Conservation (phyloP, 2,888 invertebrate species). For the Euproctis similis region DNA sequence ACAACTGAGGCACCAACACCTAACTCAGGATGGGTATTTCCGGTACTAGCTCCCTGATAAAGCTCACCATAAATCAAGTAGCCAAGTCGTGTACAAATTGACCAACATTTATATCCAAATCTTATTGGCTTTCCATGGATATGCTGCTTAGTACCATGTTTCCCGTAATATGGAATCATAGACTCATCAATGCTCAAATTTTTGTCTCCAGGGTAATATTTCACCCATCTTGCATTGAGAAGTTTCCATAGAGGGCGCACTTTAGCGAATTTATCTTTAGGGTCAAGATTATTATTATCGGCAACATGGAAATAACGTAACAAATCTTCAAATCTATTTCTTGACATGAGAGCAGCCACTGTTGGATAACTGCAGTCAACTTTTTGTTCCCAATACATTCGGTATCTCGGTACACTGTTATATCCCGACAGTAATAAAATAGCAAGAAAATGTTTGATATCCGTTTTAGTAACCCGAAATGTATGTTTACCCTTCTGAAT, state of each 20-base stretch:
- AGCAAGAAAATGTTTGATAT: too few species aligned
- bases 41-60: constrained; percentile 1
- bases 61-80: not conserved
- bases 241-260: constrained; percentile 22
- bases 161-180: constrained; percentile 8
- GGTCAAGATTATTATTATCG: not conserved
- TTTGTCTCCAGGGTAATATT: constrained; percentile 13
- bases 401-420: constrained; percentile 11
- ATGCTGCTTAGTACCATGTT: constrained; percentile 1
- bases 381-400: constrained; percentile 27
- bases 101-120: not conserved
- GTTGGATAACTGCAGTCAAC: constrained; percentile 22
- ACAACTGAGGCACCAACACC: not conserved
- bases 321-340: constrained; percentile 28
- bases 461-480: too few species aligned
- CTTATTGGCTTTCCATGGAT: not conserved
- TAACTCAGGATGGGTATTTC: not conserved
- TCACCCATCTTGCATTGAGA: constrained; percentile 10
- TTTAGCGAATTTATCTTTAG: constrained; percentile 26
- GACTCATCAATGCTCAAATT: constrained; percentile 28
- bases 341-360: constrained; percentile 22
- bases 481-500: too few species aligned
- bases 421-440: constrained; percentile 1
- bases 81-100: not conserved
- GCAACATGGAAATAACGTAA: constrained; percentile 18